These are phyloP conservation scores for Eucera pruinosa DNA, from an alignment of 2,888 invertebrate species.

Conservation along the genomic window DNA sequence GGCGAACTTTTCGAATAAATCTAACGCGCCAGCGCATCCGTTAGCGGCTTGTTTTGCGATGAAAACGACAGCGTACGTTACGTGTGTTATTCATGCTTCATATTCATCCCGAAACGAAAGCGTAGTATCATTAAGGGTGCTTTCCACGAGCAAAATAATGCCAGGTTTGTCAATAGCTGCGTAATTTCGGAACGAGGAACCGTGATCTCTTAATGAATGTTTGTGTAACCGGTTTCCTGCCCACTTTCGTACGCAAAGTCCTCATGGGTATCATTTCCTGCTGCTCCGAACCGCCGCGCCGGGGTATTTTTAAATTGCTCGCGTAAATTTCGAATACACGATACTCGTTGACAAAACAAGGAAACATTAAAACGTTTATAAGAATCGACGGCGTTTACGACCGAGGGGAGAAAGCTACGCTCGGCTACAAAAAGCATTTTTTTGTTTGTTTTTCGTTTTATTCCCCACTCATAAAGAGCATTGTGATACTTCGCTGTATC, in stretches of 20 bases:
- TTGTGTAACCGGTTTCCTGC: conserved; percentile 57
- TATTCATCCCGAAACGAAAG: conserved; percentile 30
- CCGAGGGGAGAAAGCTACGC: no score
- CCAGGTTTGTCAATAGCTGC: conserved; percentile 57
- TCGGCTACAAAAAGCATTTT: no score
- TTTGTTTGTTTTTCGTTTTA: background rate
- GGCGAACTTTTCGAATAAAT: conserved; percentile 16
- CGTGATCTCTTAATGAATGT: conserved; percentile 57
- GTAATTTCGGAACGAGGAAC: conserved; percentile 51
- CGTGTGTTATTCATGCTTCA: conserved; percentile 10
- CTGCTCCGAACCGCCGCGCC: background rate
- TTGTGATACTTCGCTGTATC: no score
- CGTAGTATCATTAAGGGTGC: conserved; percentile 50
- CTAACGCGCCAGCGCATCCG: conserved; percentile 24
- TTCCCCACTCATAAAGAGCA: no score
- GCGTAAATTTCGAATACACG: background rate
- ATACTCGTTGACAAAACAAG: background rate
- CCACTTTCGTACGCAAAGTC: conserved; percentile 25
- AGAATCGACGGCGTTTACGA: background rate
- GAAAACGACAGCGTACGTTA: conserved; percentile 21
- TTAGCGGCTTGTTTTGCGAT: background rate
- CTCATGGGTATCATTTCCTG: conserved; percentile 11
- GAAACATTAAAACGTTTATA: background rate
- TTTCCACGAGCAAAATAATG: conserved; percentile 49
- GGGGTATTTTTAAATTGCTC: conserved; percentile 27